Evolutionary conservation across 2,797 vertebrate genomes (phyloP).

Genomic region (Sebastes dallii): DNA sequence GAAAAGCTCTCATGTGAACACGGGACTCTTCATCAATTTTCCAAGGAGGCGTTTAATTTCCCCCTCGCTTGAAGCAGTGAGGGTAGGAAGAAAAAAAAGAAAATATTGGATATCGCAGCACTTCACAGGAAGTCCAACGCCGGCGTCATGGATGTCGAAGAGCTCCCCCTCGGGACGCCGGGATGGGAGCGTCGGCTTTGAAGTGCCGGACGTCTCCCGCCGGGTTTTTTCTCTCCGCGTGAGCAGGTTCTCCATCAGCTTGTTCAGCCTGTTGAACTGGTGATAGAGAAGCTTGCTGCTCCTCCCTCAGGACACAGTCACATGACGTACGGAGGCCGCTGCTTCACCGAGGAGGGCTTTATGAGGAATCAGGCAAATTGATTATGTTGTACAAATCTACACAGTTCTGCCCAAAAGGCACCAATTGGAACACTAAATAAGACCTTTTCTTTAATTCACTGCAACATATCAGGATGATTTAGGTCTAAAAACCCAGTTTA

Average conservation of each 20-base stretch:
- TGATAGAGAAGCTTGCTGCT: background rate
- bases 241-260: conserved; percentile 33
- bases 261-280: background rate
- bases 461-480: background rate
- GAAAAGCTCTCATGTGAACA: conserved; percentile 17
- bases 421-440: background rate
- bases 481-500: background rate
- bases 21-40: conserved; percentile 37
- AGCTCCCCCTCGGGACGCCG: conserved; percentile 40
- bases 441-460: background rate
- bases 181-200: conserved; percentile 42
- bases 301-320: background rate
- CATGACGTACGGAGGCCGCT: background rate
- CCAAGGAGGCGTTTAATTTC: conserved; percentile 40
- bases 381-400: background rate
- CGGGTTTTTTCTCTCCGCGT: conserved; percentile 14
- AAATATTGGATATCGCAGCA: background rate
- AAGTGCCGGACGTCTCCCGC: conserved; percentile 31
- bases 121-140: conserved; percentile 31
- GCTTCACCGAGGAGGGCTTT: background rate
- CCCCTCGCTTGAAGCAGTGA: background rate
- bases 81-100: background rate
- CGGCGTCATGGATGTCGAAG: conserved; percentile 5
- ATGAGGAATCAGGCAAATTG: background rate
- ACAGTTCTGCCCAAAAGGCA: background rate